phyloP scores from a whole-genome alignment of 2,113 vertebrate genomes.

The Circaetus cinerascens region DNA sequence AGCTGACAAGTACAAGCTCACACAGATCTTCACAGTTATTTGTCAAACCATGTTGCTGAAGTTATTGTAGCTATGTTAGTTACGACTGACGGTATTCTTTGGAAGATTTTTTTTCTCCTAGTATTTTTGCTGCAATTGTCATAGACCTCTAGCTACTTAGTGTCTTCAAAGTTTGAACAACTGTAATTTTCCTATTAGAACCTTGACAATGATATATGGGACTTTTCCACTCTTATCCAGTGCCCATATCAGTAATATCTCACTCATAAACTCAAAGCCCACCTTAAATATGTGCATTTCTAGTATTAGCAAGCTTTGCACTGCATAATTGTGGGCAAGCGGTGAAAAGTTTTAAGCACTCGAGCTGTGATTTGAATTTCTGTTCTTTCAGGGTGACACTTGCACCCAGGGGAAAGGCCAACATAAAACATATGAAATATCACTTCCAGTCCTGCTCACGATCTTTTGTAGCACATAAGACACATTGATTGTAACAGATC shows the following conservation, averaged over 20 bases:
- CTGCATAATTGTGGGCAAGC: background rate
- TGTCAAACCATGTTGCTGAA: background rate
- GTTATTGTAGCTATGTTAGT: background rate
- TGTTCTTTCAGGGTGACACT: background rate
- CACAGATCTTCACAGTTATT: background rate
- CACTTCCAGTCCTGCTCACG: background rate
- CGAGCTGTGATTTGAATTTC: background rate
- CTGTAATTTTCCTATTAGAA: background rate
- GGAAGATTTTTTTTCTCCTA: background rate
- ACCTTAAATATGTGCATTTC: background rate
- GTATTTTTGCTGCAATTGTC: background rate
- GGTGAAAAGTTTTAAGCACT: background rate
- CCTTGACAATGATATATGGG: background rate
- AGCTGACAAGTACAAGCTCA: background rate
- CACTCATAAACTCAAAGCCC: background rate
- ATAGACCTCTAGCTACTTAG: background rate
- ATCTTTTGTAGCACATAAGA: background rate
- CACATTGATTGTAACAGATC: background rate
- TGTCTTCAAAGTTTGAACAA: background rate
- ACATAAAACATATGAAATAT: background rate
- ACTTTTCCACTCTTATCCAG: background rate
- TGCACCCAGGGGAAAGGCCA: background rate
- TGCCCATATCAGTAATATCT: background rate
- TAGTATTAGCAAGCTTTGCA: background rate
- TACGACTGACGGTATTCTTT: background rate